Evolutionary conservation across 2,888 invertebrate genomes (phyloP).

Genomic region (Yponomeuta plumbellus): DNA sequence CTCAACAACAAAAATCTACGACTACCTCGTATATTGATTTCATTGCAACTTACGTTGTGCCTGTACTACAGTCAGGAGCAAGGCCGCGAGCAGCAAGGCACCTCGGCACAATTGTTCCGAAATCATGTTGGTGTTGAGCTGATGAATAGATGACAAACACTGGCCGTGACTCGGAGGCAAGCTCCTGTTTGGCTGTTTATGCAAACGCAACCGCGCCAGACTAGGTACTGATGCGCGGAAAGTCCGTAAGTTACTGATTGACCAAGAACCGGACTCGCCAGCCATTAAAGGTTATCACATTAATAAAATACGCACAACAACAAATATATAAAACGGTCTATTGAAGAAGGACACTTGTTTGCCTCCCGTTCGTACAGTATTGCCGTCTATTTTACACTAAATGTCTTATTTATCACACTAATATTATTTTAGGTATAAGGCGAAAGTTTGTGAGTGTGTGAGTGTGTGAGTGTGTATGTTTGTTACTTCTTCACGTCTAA

Average conservation of each 20-base stretch:
- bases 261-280: slow-evolving; percentile 30
- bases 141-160: too few relatives aligned
- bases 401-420: too few relatives aligned
- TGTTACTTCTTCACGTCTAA: too few relatives aligned
- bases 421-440: too few relatives aligned
- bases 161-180: background rate
- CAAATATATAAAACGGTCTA: background rate
- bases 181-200: background rate
- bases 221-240: slow-evolving; percentile 28
- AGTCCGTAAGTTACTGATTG: slow-evolving; percentile 47
- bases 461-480: too few relatives aligned
- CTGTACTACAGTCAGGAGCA: background rate
- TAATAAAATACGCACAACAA: slow-evolving; percentile 13
- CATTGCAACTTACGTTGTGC: background rate
- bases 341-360: too few relatives aligned
- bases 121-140: background rate
- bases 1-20: too few relatives aligned
- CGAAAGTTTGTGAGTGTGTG: too few relatives aligned
- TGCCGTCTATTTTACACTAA: too few relatives aligned
- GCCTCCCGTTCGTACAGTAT: too few relatives aligned
- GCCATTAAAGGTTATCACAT: slow-evolving; percentile 17
- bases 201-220: background rate
- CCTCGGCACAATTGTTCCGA: background rate
- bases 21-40: background rate
- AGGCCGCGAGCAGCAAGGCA: background rate